These are phyloP conservation scores for Coenonympha glycerion DNA, from an alignment of 2,888 invertebrate species.

Conservation along the genomic window DNA sequence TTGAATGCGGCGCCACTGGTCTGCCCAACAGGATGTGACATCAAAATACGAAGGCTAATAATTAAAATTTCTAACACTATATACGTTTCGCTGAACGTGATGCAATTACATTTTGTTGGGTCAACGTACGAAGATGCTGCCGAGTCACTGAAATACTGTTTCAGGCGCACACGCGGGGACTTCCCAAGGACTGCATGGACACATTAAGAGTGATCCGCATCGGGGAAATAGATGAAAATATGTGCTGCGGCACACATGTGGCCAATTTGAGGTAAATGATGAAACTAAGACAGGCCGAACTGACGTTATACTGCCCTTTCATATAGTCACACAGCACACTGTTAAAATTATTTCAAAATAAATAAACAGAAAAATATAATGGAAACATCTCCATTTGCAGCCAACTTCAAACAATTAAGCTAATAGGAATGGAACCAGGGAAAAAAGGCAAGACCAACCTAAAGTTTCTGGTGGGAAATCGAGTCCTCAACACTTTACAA, in stretches of 20 bases:
- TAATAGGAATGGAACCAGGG: conserved; percentile 82
- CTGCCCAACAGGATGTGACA: too few relatives aligned
- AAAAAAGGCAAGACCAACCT: conserved; percentile 81
- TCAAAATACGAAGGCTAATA: too few relatives aligned
- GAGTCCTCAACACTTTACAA: conserved; percentile 79
- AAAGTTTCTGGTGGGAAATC: conserved; percentile 83
- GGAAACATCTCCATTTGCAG: too few relatives aligned
- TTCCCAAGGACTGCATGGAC: conserved; percentile 87
- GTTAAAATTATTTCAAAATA: too few relatives aligned
- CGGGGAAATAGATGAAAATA: conserved; percentile 83
- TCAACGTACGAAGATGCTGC: too few relatives aligned
- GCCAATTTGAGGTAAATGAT: conserved; percentile 76
- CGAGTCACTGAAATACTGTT: too few relatives aligned
- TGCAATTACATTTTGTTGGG: too few relatives aligned
- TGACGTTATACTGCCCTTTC: conserved; percentile 33
- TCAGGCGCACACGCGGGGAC: conserved; percentile 80
- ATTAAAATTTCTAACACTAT: too few relatives aligned
- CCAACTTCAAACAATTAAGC: conserved; percentile 80
- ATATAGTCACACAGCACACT: too few relatives aligned
- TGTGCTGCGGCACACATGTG: conserved; percentile 94
- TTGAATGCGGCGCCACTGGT: too few relatives aligned
- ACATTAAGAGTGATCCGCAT: conserved; percentile 86
- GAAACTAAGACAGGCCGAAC: neutral
- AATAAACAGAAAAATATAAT: too few relatives aligned
- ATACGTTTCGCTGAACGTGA: too few relatives aligned